A percentile compares a stretch with the other conserved stretches of the same genome.
Conservation (phyloP, 2,797 vertebrate genomes). For the Luscinia luscinia region DNA sequence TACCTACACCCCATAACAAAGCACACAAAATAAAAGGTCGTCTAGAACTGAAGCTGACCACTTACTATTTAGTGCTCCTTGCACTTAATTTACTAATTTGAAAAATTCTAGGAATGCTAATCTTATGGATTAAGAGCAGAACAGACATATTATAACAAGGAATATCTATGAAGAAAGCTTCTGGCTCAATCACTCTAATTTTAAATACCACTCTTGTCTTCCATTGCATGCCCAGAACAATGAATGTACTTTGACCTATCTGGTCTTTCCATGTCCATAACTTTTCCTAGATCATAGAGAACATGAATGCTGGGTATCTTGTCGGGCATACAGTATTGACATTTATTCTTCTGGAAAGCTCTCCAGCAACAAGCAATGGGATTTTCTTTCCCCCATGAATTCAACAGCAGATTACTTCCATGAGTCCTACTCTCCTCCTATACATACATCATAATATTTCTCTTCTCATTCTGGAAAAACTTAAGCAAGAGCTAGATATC, state of each 20-base stretch:
- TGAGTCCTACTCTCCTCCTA: background rate
- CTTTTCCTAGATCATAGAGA: background rate
- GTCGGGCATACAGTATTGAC: background rate
- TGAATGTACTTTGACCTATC: background rate
- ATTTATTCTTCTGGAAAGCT: background rate
- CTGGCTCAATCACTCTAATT: background rate
- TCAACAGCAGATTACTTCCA: background rate
- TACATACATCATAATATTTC: background rate
- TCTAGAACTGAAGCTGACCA: background rate
- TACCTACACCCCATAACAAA: background rate
- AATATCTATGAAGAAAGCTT: background rate
- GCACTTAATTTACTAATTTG: background rate
- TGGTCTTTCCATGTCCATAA: background rate
- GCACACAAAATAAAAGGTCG: background rate
- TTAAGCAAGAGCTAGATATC: background rate
- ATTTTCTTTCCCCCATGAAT: background rate
- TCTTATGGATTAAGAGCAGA: background rate
- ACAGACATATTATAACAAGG: background rate
- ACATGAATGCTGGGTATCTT: background rate
- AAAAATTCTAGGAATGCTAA: background rate
- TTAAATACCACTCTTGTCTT: background rate
- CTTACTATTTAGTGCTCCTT: background rate
- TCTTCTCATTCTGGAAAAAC: background rate
- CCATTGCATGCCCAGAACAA: background rate
- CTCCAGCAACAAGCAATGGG: background rate